Evolutionary conservation across 2,888 invertebrate species (phyloP), one percentile per base, ranked within the genome.

Genomic region (Exocentrus adspersus): DNA sequence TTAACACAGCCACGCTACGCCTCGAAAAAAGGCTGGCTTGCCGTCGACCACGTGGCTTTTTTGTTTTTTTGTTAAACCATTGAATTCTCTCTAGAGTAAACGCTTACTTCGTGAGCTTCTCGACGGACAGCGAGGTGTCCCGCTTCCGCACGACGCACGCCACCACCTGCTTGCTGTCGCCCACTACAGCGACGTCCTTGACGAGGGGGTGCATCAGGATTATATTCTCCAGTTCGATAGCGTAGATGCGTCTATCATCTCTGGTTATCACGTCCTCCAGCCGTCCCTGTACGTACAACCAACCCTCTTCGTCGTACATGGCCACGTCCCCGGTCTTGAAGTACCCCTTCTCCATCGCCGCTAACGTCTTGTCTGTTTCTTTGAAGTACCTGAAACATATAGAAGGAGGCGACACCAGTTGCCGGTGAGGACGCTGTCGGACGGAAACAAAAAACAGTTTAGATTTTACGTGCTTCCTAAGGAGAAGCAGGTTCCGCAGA

Each of bases 281-380:
- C 41, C 78, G 67, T 2, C 80, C 79, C 17, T 73, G 70, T 3
- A 80, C 62, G 56, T 76, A 80, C 12, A 81, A 41, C 72, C 75
- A 80, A 2, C 78, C 78, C 2, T 77, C 73, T 10, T 68, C 59
- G 59, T 80, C 80, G 50, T 72, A 76, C 59, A 72, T 73, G 1
- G 75, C 79, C 4, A 79, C 53, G 52, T 81, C 81, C 0, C 79
- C 80, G 1, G 81, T 80, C 73, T 72, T 78, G 50, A 78, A 77
- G 56, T 69, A 80, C 0, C 77, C 76, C 19, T 69, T 77, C 30
- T 73, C 70, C 50, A 76, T 62, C 2, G 67, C 37, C 0, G 60
- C 63, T 20, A 70, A 53, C 0, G 77, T 78, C 4, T 45, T 57
- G 2, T 60, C 52, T 4, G 59, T 65, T 56, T 78, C 75, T 58